These are phyloP conservation scores for Orycteropus afer DNA, from an alignment of 2,113 vertebrate genomes.

Conservation along the genomic window DNA sequence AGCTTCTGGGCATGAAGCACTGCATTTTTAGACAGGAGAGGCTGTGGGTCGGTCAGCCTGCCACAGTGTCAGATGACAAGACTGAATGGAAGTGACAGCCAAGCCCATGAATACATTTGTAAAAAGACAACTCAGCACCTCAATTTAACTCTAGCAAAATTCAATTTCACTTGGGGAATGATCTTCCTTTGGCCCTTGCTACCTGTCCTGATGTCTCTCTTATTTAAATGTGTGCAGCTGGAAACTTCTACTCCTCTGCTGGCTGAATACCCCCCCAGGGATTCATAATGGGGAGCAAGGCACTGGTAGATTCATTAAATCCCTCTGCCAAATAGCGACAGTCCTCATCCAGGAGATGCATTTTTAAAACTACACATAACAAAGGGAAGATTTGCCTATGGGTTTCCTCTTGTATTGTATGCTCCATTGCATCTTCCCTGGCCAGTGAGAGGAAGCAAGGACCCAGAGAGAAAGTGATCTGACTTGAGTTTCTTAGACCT, in stretches of 20 bases:
- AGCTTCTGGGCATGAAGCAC: background rate
- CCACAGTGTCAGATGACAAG: conserved; percentile 21
- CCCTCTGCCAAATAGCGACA: background rate
- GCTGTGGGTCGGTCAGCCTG: background rate
- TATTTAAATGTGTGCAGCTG: conserved; percentile 64
- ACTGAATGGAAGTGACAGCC: conserved; percentile 45
- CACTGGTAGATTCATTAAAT: conserved; percentile 47
- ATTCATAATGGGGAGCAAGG: conserved; percentile 19
- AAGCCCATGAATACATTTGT: conserved; percentile 26
- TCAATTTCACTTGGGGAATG: conserved; percentile 51
- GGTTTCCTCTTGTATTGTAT: background rate
- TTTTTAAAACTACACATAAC: background rate
- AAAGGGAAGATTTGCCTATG: background rate
- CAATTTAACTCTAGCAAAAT: conserved; percentile 71
- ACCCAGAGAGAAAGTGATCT: background rate
- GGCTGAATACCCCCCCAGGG: background rate
- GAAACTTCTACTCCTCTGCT: conserved; percentile 20
- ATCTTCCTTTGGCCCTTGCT: conserved; percentile 63
- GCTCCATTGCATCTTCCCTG: background rate
- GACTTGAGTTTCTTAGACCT: background rate
- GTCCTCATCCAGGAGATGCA: background rate
- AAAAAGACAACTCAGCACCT: conserved; percentile 61
- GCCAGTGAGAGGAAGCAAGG: background rate
- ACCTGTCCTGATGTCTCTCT: conserved; percentile 56
- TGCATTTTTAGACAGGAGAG: background rate